phyloP scores from a whole-genome alignment of 2,113 vertebrate species.

The Thermophis baileyi region DNA sequence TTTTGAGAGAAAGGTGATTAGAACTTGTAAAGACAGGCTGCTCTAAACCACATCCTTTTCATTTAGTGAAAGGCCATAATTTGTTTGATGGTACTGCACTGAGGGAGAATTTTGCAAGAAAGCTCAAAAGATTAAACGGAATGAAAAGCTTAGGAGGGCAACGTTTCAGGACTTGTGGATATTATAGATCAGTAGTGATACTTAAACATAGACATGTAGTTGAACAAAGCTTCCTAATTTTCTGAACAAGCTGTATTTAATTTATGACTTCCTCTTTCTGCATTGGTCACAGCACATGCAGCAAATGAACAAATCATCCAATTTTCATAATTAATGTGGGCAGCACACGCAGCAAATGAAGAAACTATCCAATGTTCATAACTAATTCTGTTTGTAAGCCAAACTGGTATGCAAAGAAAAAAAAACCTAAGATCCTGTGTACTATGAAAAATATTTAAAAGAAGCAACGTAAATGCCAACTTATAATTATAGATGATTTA shows the following conservation, averaged over 20 bases:
- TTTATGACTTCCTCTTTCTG: neutral
- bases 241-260: neutral
- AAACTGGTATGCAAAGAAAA: neutral
- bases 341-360: neutral
- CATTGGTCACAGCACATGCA: neutral
- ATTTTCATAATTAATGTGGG: neutral
- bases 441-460: neutral
- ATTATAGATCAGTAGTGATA: constrained; percentile 20
- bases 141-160: constrained; percentile 45
- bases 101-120: constrained; percentile 47
- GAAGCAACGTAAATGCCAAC: neutral
- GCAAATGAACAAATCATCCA: neutral
- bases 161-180: constrained; percentile 3
- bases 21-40: constrained; percentile 43
- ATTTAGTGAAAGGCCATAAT: constrained; percentile 52
- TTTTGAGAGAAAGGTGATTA: constrained; percentile 58
- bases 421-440: neutral
- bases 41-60: constrained; percentile 39
- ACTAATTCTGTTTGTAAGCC: neutral
- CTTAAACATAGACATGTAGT: constrained; percentile 4
- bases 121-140: constrained; percentile 50
- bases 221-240: neutral
- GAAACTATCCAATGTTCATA: neutral
- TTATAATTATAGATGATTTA: neutral
- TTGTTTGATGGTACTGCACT: constrained; percentile 55